Percentiles rank a stretch among this genome's conserved stretches.
Evolutionary conservation across 2,888 invertebrate species (phyloP).

Genomic region (Scaptomyza flava): DNA sequence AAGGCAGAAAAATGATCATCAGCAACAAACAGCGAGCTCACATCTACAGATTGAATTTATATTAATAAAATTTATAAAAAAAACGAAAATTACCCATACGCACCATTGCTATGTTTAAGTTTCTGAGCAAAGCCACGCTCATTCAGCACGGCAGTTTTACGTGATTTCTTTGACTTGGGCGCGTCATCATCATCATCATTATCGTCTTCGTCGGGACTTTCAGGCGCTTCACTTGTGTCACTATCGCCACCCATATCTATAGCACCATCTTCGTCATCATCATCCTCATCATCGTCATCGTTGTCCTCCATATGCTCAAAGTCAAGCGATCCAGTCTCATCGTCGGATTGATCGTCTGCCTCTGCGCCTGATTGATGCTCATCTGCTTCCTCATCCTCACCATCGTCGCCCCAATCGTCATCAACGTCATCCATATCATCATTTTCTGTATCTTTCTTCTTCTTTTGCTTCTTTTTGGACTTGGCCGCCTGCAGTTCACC

Average conservation of each 20-base stretch:
- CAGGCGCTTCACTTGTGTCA: slow-evolving; percentile 70
- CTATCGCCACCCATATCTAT: slow-evolving; percentile 68
- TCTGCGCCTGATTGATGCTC: slow-evolving; percentile 65
- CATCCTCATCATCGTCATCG: slow-evolving; percentile 68
- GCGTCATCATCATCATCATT: slow-evolving; percentile 49
- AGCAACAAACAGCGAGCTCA: slow-evolving; percentile 90
- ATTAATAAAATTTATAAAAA: not conserved
- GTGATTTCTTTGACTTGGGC: slow-evolving; percentile 77
- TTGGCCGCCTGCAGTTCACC: slow-evolving; percentile 81
- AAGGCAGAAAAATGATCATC: slow-evolving; percentile 95
- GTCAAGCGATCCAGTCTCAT: slow-evolving; percentile 78
- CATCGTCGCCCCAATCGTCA: slow-evolving; percentile 79
- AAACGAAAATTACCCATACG: slow-evolving; percentile 10
- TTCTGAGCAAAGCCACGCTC: slow-evolving; percentile 80
- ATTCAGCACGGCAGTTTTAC: slow-evolving; percentile 48
- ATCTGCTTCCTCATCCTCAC: slow-evolving; percentile 76
- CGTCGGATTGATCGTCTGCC: slow-evolving; percentile 80
- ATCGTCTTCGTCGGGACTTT: slow-evolving; percentile 62
- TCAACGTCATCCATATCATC: slow-evolving; percentile 82
- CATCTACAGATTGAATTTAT: slow-evolving; percentile 80
- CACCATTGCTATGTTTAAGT: slow-evolving; percentile 82
- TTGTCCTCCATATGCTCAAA: slow-evolving; percentile 59
- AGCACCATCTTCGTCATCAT: slow-evolving; percentile 62
- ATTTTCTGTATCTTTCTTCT: slow-evolving; percentile 80
- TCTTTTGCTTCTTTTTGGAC: slow-evolving; percentile 71